Base-by-base conservation (phyloP, 2,113 vertebrate species). In the Rhynchopsitta pachyrhyncha region DNA sequence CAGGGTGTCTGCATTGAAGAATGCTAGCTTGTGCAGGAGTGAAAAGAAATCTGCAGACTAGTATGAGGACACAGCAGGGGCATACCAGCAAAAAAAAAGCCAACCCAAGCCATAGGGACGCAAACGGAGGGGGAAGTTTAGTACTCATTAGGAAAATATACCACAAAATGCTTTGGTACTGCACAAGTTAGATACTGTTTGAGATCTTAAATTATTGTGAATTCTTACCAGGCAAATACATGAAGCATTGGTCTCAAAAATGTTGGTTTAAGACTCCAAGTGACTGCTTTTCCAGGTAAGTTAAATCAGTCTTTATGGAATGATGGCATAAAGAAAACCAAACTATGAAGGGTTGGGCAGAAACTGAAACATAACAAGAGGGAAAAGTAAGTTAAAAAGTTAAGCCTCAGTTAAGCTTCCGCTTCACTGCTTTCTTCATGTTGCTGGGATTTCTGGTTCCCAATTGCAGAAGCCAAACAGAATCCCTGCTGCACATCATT, bases 41-140 rank as follows among this genome's bases (percentile, higher is more conserved):
- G 28, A 94, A 90, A 84, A 78, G 71, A 86, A 89, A 83, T 35
- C 27, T 86, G 71, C 55, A 86, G 79, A 28, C 66, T 64, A 88
- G 89, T 68, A 87, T 11, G 46, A 81, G 42, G 55, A 68, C 78
- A 88, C 62, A 94, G 81, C 74, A 85, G 69, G 88, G 49, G 24
- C 35, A 62, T 7, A 60, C 6, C 35, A 44, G 18, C 11, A n/a
- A 39, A 57, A 28, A 57, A 87, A 88, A 20, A 19, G 44, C 17
- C 19, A 19, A 33, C 11, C 17, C 55, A 59, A 4, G 47, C 70
- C 59, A 76, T 0, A 49, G 44, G 19, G 76, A 75, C 33, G 85
- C 52, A 18, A 89, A 83, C 53, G 53, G 33, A 87, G 47, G 44
- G 47, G 27, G 27, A 41, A 91, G 60, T 92, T 73, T 87, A 27